phyloP scores from a whole-genome alignment of 30 jellyfish, hydroid and myxozoan species.

The Morbakka virulenta region DNA sequence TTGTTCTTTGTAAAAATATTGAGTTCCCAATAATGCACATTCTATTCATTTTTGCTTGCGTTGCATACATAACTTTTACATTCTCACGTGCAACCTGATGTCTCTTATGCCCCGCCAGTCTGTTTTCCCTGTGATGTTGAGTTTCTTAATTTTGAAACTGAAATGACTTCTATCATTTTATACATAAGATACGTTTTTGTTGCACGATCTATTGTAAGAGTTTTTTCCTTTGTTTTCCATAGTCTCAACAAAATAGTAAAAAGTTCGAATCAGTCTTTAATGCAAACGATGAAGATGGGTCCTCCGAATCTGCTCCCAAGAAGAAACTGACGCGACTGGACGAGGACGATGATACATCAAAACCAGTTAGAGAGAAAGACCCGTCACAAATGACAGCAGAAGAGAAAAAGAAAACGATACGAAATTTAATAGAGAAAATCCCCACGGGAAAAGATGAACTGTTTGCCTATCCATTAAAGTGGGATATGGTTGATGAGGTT shows the following conservation, averaged over 20 bases:
- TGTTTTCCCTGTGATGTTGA: too few species aligned
- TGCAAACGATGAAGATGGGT: slow-evolving; percentile 78
- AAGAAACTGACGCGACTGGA: slow-evolving; percentile 77
- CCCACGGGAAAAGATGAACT: slow-evolving; percentile 98
- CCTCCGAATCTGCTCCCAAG: slow-evolving; percentile 58
- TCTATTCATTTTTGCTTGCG: too few species aligned
- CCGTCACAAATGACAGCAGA: slow-evolving; percentile 68
- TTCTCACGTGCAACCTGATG: too few species aligned
- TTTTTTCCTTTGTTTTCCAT: background rate
- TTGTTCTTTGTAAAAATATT: too few species aligned
- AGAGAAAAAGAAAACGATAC: slow-evolving; percentile 79
- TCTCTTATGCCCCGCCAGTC: too few species aligned
- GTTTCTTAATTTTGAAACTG: too few species aligned
- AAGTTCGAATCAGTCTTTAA: slow-evolving; percentile 89
- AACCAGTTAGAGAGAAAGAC: slow-evolving; percentile 23
- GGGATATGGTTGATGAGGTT: slow-evolving; percentile 99
- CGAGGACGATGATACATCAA: slow-evolving; percentile 59
- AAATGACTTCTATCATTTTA: too few species aligned
- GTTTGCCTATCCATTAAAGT: slow-evolving; percentile 73
- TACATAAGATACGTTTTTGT: too few species aligned
- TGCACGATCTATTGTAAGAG: too few species aligned
- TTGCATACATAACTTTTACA: too few species aligned
- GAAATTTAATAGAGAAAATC: slow-evolving; percentile 82
- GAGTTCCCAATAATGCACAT: too few species aligned
- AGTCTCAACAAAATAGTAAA: slow-evolving; percentile 81